Evolutionary conservation across 2,797 vertebrate species (phyloP).

Genomic region (Cossypha niveicapilla): DNA sequence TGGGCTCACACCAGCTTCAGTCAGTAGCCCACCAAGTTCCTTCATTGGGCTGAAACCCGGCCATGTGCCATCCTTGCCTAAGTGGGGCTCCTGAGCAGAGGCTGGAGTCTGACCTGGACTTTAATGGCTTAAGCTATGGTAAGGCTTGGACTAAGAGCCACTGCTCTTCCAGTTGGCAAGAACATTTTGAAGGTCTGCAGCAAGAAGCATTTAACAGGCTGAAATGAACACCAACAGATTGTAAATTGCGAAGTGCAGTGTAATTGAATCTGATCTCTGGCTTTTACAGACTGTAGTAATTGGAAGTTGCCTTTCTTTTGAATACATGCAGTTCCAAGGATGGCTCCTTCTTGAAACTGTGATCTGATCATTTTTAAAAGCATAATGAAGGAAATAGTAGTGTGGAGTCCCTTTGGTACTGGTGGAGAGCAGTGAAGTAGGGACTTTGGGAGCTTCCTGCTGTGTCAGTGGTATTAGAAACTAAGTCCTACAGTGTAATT

Average conservation of each 20-base stretch:
- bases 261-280: slow-evolving; percentile 59
- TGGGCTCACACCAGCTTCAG: not conserved
- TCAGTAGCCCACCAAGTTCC: not conserved
- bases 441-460: not conserved
- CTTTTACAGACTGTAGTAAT: slow-evolving; percentile 29
- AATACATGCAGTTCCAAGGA: not conserved
- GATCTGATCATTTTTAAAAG: not conserved
- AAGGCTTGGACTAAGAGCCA: not conserved
- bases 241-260: slow-evolving; percentile 39
- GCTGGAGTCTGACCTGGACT: not conserved
- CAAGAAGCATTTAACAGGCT: slow-evolving; percentile 32
- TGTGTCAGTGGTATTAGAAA: slow-evolving; percentile 43
- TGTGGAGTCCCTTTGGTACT: not conserved
- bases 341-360: not conserved
- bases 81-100: not conserved
- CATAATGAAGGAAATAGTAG: not conserved
- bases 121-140: not conserved
- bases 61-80: not conserved
- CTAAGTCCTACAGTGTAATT: slow-evolving; percentile 47
- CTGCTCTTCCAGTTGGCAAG: slow-evolving; percentile 6
- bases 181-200: slow-evolving; percentile 19
- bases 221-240: slow-evolving; percentile 44
- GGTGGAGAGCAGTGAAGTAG: not conserved
- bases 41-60: not conserved
- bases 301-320: slow-evolving; percentile 45